Evolutionary conservation across 2,888 invertebrate genomes (phyloP).

Genomic region (Latrodectus elegans): DNA sequence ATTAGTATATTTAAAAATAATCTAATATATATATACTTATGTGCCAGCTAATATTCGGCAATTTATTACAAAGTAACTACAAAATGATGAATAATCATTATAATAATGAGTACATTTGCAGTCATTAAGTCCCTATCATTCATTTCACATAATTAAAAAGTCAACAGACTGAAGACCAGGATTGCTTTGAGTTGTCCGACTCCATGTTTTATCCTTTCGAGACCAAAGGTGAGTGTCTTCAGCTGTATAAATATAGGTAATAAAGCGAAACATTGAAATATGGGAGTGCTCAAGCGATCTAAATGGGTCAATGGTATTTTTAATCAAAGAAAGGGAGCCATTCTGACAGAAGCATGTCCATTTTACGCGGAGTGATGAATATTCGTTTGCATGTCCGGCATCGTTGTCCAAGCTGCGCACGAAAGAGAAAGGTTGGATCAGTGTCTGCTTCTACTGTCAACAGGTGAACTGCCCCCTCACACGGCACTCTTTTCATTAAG

Average conservation of each 20-base stretch:
- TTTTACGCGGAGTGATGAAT: no score
- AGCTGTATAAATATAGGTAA: background rate
- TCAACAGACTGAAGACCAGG: background rate
- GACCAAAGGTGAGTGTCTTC: background rate
- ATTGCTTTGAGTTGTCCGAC: background rate
- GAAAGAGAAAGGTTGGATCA: background rate
- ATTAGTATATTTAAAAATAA: no score
- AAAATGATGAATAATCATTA: no score
- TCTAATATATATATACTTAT: no score
- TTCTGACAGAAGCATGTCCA: no score
- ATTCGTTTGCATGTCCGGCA: background rate
- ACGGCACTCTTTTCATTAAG: background rate
- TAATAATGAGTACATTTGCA: no score
- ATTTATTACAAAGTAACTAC: no score
- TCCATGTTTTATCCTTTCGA: background rate
- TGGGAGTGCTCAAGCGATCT: conserved; percentile 8
- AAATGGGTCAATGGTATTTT: conserved; percentile 45
- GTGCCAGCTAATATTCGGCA: no score
- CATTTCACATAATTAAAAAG: background rate
- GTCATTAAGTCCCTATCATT: no score
- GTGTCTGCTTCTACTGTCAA: background rate
- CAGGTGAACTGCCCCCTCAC: background rate
- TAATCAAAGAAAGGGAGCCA: background rate
- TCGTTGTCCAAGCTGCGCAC: background rate
- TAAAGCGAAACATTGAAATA: background rate